These are phyloP conservation scores for Propithecus coquereli DNA, from an alignment of 2,113 vertebrate genomes.

Conservation along the genomic window DNA sequence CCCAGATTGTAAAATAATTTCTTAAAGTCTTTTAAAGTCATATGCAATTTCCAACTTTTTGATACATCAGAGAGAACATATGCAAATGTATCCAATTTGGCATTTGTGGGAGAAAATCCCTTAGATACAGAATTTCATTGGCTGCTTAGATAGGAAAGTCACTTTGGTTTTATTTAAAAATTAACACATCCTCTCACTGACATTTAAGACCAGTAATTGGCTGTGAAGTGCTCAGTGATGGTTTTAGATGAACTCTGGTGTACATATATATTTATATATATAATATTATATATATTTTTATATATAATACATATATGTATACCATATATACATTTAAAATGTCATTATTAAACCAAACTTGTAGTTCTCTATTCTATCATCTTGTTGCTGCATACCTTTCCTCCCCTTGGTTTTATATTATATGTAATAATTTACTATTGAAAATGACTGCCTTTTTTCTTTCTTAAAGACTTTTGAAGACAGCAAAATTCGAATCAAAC, in stretches of 20 bases:
- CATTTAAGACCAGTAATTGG: constrained; percentile 75
- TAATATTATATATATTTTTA: background rate
- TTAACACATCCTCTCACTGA: constrained; percentile 74
- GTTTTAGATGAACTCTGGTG: constrained; percentile 58
- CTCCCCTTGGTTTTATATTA: background rate
- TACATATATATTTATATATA: background rate
- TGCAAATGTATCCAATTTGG: constrained; percentile 62
- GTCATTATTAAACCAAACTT: background rate
- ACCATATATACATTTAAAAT: background rate
- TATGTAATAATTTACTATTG: background rate
- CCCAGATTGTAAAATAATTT: constrained; percentile 2
- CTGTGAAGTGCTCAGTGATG: constrained; percentile 66
- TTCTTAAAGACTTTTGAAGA: background rate
- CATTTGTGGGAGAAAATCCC: constrained; percentile 62
- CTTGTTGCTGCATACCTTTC: background rate
- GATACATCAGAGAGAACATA: constrained; percentile 59
- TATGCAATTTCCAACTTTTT: constrained; percentile 40
- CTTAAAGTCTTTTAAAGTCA: constrained; percentile 37
- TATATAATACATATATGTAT: background rate
- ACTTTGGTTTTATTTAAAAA: constrained; percentile 67
- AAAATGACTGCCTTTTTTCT: background rate
- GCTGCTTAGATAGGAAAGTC: constrained; percentile 62
- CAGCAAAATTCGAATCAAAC: background rate
- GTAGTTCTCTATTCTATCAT: background rate
- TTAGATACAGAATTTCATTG: constrained; percentile 46